Conservation (phyloP, 1,140 invertebrate species). For the Musca domestica region DNA sequence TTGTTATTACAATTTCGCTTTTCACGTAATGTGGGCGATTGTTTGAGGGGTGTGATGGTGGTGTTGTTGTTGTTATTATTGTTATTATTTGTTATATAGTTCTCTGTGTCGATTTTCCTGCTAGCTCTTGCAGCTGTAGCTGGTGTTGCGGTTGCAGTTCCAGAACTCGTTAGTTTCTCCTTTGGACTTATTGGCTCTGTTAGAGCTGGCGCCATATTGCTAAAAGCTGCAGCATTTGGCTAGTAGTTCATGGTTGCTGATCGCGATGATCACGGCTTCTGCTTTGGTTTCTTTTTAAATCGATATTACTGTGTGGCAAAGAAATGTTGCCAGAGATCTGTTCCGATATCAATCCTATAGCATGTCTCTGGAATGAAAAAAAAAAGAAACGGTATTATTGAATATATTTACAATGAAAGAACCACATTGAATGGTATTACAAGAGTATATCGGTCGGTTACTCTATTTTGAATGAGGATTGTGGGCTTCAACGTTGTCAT, state of each 20-base stretch:
- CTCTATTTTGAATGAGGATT: too few species aligned
- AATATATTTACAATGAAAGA: too few species aligned
- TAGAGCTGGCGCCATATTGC: conserved; percentile 61
- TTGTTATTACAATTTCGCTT: not conserved
- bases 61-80: conserved; percentile 6
- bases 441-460: too few species aligned
- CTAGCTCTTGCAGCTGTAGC: conserved; percentile 6
- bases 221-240: conserved; percentile 21
- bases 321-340: not conserved
- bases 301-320: not conserved
- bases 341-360: too few species aligned
- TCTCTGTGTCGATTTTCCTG: not conserved
- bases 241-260: conserved; percentile 5
- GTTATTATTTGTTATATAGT: not conserved
- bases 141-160: conserved; percentile 39
- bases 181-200: conserved; percentile 55
- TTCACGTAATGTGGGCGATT: conserved; percentile 3
- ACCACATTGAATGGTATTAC: too few species aligned
- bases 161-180: conserved; percentile 45
- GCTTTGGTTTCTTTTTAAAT: not conserved
- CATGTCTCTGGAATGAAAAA: too few species aligned
- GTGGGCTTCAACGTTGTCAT: too few species aligned
- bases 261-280: not conserved
- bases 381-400: too few species aligned
- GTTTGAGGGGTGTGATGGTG: not conserved